These are phyloP conservation scores for Mionectes olivaceus DNA, from an alignment of 2,797 vertebrate species.

Conservation along the genomic window DNA sequence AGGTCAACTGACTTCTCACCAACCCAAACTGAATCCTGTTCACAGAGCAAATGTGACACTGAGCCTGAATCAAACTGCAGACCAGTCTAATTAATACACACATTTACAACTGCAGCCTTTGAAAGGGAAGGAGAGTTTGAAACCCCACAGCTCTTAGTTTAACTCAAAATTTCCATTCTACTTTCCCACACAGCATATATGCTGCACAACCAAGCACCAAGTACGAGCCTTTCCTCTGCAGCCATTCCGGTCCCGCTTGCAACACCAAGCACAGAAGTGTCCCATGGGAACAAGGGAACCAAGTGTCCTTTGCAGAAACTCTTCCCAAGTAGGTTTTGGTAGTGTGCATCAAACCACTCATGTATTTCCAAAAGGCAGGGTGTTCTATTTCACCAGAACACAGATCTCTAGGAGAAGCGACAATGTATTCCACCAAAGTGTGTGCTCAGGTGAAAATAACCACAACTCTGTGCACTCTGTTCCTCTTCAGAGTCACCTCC, in stretches of 20 bases:
- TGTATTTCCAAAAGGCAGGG: neutral
- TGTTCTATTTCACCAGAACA: neutral
- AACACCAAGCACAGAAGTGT: neutral
- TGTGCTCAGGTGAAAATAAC: neutral
- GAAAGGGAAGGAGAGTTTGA: neutral
- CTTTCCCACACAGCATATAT: neutral
- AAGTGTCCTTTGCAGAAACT: neutral
- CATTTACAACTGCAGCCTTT: neutral
- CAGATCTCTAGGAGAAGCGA: neutral
- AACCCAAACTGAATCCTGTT: neutral
- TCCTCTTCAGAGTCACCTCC: neutral
- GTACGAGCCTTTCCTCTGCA: rapidly evolving
- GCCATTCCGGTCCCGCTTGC: neutral
- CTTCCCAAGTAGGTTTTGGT: neutral
- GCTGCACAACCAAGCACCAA: neutral
- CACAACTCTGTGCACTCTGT: neutral
- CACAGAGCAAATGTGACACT: rapidly evolving
- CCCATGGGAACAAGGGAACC: neutral
- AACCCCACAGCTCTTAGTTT: neutral
- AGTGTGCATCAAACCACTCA: rapidly evolving
- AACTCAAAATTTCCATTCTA: neutral
- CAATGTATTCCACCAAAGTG: neutral
- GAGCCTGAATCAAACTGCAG: neutral
- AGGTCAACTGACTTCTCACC: neutral
- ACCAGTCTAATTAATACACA: neutral